These are phyloP conservation scores for Platypus cylindrus DNA, from an alignment of 2,888 invertebrate species.

Conservation along the genomic window DNA sequence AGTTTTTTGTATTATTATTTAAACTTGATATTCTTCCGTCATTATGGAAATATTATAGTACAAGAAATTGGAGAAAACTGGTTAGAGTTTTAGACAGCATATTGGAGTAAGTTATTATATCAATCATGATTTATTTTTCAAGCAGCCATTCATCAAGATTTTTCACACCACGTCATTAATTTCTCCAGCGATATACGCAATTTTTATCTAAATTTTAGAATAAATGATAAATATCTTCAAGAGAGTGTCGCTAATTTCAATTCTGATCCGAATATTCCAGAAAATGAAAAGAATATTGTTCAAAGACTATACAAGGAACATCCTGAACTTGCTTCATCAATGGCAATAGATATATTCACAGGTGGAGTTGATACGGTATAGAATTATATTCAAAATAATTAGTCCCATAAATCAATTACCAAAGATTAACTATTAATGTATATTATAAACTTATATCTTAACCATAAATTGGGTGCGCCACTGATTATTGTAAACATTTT, in stretches of 20 bases:
- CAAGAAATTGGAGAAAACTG: slow-evolving; percentile 26
- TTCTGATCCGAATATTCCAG: slow-evolving; percentile 22
- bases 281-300: slow-evolving; percentile 46
- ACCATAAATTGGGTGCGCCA: no score
- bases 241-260: slow-evolving; percentile 18
- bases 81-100: slow-evolving; percentile 31
- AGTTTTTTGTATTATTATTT: slow-evolving; percentile 25
- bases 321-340: slow-evolving; percentile 47
- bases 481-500: no score
- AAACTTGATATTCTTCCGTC: slow-evolving; percentile 29
- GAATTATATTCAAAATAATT: no score
- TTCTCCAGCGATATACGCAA: no score
- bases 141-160: no score
- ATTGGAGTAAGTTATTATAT: no score
- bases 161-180: no score
- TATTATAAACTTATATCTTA: no score
- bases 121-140: no score
- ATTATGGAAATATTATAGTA: slow-evolving; percentile 27
- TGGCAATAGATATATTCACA: slow-evolving; percentile 56
- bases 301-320: slow-evolving; percentile 51
- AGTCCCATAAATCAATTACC: no score
- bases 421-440: no score
- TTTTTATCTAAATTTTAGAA: no score
- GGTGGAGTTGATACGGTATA: slow-evolving; percentile 65
- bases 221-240: slow-evolving; percentile 24